A percentile compares a stretch with the other conserved stretches of the same genome.
phyloP scores from a whole-genome alignment of 2,888 invertebrate species.

The Pseudococcus longispinus region DNA sequence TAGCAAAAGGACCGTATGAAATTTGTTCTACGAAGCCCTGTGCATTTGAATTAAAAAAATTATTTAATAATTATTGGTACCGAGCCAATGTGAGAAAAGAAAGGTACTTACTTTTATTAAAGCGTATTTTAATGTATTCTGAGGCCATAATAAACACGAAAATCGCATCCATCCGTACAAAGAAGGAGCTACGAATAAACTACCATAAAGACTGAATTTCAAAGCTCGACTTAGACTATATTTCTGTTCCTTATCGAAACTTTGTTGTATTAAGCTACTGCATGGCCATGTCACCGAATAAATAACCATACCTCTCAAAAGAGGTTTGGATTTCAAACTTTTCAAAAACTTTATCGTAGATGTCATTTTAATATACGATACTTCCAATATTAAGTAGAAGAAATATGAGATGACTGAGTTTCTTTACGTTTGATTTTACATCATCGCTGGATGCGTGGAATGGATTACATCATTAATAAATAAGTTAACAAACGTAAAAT shows the following conservation, averaged over 20 bases:
- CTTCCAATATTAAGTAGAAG: neutral
- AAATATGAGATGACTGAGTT: neutral
- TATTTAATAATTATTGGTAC: neutral
- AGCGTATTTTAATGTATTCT: slow-evolving; percentile 72
- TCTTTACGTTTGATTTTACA: neutral
- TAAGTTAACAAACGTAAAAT: neutral
- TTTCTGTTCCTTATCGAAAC: slow-evolving; percentile 62
- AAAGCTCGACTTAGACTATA: slow-evolving; percentile 53
- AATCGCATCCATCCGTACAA: slow-evolving; percentile 66
- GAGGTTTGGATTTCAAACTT: slow-evolving; percentile 56
- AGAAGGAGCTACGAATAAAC: slow-evolving; percentile 61
- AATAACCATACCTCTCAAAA: slow-evolving; percentile 69
- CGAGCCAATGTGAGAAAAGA: too few relatives aligned
- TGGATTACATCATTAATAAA: neutral
- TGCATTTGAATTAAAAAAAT: slow-evolving; percentile 58
- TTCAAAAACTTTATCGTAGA: neutral
- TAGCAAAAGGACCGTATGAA: slow-evolving; percentile 77
- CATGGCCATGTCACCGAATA: slow-evolving; percentile 70
- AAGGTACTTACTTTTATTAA: slow-evolving; percentile 71
- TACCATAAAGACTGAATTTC: slow-evolving; percentile 60
- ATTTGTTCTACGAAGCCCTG: slow-evolving; percentile 77
- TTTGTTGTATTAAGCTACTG: slow-evolving; percentile 69
- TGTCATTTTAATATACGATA: neutral
- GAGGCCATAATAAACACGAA: slow-evolving; percentile 79
- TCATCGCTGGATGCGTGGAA: neutral